phyloP scores from a whole-genome alignment of 2,113 vertebrate genomes.

The Herpetotheres cachinnans region DNA sequence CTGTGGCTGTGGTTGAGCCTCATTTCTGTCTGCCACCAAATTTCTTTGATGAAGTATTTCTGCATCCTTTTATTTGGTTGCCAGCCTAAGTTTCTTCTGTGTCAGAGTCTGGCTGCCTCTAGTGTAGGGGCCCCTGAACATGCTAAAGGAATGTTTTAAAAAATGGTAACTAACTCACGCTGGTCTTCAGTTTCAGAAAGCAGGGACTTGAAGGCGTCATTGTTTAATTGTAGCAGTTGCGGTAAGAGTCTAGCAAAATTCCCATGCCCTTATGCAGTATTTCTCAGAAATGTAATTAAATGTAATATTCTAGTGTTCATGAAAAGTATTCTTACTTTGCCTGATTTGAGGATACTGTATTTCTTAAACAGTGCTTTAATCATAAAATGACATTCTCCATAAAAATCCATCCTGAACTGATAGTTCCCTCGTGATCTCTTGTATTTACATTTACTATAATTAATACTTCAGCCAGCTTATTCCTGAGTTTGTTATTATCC shows the following conservation, averaged over 20 bases:
- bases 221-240: background rate
- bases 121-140: background rate
- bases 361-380: constrained; percentile 45
- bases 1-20: background rate
- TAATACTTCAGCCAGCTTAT: constrained; percentile 50
- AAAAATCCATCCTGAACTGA: constrained; percentile 35
- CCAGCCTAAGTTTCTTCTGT: background rate
- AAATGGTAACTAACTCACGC: rapidly evolving
- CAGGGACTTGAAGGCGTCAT: background rate
- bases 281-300: constrained; percentile 24
- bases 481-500: constrained; percentile 16
- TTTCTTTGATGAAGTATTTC: background rate
- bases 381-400: constrained; percentile 17
- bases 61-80: background rate
- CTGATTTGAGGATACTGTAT: background rate
- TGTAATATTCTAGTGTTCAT: constrained; percentile 7
- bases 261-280: background rate
- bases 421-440: constrained; percentile 15
- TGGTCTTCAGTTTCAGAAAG: background rate
- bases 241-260: background rate
- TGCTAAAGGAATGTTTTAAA: background rate
- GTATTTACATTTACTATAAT: constrained; percentile 38
- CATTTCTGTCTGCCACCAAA: background rate
- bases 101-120: background rate
- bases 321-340: constrained; percentile 10